Evolutionary conservation across 2,797 vertebrate genomes (phyloP).

Genomic region (Vultur gryphus): DNA sequence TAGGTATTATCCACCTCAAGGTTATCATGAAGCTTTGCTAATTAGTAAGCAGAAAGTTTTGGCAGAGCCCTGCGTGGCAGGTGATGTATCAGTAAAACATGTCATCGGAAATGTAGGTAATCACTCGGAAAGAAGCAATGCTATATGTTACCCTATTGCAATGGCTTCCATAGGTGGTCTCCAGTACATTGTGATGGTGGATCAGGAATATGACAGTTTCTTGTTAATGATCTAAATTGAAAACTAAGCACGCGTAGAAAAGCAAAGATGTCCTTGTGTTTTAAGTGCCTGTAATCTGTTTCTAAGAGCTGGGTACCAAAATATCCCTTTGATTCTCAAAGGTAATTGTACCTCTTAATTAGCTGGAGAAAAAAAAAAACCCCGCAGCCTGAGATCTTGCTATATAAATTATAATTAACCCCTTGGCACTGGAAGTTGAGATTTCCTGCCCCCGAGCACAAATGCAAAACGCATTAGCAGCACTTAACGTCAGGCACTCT

Average conservation of each 20-base stretch:
- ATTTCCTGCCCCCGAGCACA: conserved; percentile 60
- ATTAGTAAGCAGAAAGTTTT: neutral
- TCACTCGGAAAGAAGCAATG: neutral
- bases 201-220: neutral
- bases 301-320: conserved; percentile 22
- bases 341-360: conserved; percentile 61
- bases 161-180: neutral
- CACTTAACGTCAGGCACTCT: conserved; percentile 23
- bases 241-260: neutral
- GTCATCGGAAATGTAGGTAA: neutral
- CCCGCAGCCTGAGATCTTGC: conserved; percentile 12
- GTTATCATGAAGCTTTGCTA: neutral
- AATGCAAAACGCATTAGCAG: conserved; percentile 56
- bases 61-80: neutral
- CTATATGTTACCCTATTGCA: neutral
- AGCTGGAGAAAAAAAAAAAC: neutral
- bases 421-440: conserved; percentile 59
- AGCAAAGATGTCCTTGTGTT: neutral
- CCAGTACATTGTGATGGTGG: neutral
- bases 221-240: neutral
- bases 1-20: neutral
- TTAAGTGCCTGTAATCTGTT: neutral
- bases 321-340: conserved; percentile 45
- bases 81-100: neutral
- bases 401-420: conserved; percentile 67